These are phyloP conservation scores for Troides helena DNA, from an alignment of 2,888 invertebrate genomes.

Conservation along the genomic window DNA sequence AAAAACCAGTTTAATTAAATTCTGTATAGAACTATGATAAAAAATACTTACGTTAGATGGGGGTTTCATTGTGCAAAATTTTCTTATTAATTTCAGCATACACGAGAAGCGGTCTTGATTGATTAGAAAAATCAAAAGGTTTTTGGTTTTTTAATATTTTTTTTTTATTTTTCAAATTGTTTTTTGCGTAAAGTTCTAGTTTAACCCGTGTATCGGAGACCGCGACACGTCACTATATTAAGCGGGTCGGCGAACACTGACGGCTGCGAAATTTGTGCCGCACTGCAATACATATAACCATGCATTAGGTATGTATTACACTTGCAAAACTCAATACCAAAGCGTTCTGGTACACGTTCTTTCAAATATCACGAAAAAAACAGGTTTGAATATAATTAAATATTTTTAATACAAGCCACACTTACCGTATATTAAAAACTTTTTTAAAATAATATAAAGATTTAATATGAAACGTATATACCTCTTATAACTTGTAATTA, in stretches of 20 bases:
- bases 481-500: too few relatives aligned
- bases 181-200: constrained; percentile 37
- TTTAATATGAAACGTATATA: too few relatives aligned
- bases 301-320: too few relatives aligned
- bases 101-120: constrained; percentile 34
- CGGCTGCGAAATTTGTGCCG: constrained; percentile 4
- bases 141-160: neutral
- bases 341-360: too few relatives aligned
- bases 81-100: constrained; percentile 63
- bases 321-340: too few relatives aligned
- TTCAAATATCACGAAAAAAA: too few relatives aligned
- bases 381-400: too few relatives aligned
- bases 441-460: too few relatives aligned
- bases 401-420: too few relatives aligned
- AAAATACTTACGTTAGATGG: constrained; percentile 66
- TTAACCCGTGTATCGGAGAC: constrained; percentile 48
- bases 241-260: constrained; percentile 67
- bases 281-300: constrained; percentile 13
- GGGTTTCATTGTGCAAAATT: constrained; percentile 70
- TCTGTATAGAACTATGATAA: neutral
- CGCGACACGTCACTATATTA: constrained; percentile 51
- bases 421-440: too few relatives aligned
- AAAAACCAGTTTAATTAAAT: neutral
- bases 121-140: neutral
- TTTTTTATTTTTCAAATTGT: neutral